phyloP scores from a whole-genome alignment of 2,888 invertebrate species.

The Cantharis nigra region DNA sequence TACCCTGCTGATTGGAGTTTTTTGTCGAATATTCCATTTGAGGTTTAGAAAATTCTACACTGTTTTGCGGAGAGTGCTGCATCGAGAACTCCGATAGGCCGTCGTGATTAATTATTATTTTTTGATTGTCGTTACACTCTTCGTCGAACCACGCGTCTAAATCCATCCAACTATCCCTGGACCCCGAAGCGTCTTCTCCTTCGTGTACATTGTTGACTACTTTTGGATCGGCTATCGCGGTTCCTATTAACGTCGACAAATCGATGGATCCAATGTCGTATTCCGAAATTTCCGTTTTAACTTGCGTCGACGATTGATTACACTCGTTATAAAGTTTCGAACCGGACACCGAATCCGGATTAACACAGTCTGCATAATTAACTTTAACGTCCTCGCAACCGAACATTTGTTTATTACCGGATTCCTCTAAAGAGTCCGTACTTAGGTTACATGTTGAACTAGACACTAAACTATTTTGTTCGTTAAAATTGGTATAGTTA shows the following conservation, averaged over 20 bases:
- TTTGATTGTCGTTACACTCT: slow-evolving; percentile 73
- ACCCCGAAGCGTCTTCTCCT: slow-evolving; percentile 71
- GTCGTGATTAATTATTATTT: slow-evolving; percentile 69
- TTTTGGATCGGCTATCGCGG: slow-evolving; percentile 87
- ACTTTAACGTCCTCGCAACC: slow-evolving; percentile 57
- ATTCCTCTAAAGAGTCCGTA: slow-evolving; percentile 63
- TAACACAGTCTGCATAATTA: slow-evolving; percentile 56
- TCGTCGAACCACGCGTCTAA: slow-evolving; percentile 86
- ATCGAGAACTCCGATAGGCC: slow-evolving; percentile 69
- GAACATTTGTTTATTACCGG: slow-evolving; percentile 58
- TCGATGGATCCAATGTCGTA: slow-evolving; percentile 79
- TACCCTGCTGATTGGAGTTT: slow-evolving; percentile 60
- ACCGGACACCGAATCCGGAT: slow-evolving; percentile 64
- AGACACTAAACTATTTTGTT: slow-evolving; percentile 72
- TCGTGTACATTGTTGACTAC: slow-evolving; percentile 69
- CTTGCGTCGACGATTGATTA: slow-evolving; percentile 58
- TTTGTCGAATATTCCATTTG: slow-evolving; percentile 58
- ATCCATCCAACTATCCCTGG: slow-evolving; percentile 86
- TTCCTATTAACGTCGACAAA: slow-evolving; percentile 85
- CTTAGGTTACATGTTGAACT: slow-evolving; percentile 69
- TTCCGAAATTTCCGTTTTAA: slow-evolving; percentile 61
- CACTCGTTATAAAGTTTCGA: slow-evolving; percentile 60
- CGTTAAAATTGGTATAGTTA: slow-evolving; percentile 59
- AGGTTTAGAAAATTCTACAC: slow-evolving; percentile 41
- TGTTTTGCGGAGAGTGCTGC: slow-evolving; percentile 64